Evolutionary conservation across 2,888 invertebrate species (phyloP).

Genomic region (Hoplodrina ambigua): DNA sequence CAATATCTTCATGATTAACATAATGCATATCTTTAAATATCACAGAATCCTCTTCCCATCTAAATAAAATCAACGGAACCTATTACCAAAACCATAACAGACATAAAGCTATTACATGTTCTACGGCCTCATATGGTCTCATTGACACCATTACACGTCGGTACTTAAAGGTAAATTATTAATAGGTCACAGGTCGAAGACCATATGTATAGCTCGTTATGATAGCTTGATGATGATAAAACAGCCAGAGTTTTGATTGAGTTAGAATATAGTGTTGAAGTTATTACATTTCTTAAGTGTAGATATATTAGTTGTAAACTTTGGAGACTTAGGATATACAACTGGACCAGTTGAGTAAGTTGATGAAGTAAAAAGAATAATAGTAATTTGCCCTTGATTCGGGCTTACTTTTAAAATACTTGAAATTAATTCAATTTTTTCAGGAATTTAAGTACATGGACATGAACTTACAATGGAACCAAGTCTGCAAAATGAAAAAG

Average conservation of each 20-base stretch:
- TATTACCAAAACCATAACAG: conserved; percentile 52
- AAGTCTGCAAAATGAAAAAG: no score
- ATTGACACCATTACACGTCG: conserved; percentile 61
- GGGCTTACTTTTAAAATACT: no score
- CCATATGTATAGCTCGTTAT: conserved; percentile 54
- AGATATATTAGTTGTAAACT: conserved; percentile 24
- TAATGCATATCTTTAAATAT: conserved; percentile 31
- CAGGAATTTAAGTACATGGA: no score
- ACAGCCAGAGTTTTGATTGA: conserved; percentile 51
- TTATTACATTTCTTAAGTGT: conserved; percentile 22
- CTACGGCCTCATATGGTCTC: conserved; percentile 48
- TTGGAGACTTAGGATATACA: conserved; percentile 9
- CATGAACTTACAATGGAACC: no score
- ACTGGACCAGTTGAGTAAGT: neutral
- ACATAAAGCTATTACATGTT: conserved; percentile 53
- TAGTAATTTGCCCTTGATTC: neutral
- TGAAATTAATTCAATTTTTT: no score
- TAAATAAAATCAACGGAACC: conserved; percentile 37
- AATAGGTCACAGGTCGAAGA: conserved; percentile 64
- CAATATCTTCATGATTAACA: conserved; percentile 3
- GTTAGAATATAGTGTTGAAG: conserved; percentile 32
- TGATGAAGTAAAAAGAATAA: no score
- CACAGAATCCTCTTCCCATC: conserved; percentile 1
- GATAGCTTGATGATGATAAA: conserved; percentile 58
- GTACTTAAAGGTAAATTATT: conserved; percentile 64